These are phyloP conservation scores for Ceryle rudis DNA, from an alignment of 2,797 vertebrate species.

Conservation along the genomic window DNA sequence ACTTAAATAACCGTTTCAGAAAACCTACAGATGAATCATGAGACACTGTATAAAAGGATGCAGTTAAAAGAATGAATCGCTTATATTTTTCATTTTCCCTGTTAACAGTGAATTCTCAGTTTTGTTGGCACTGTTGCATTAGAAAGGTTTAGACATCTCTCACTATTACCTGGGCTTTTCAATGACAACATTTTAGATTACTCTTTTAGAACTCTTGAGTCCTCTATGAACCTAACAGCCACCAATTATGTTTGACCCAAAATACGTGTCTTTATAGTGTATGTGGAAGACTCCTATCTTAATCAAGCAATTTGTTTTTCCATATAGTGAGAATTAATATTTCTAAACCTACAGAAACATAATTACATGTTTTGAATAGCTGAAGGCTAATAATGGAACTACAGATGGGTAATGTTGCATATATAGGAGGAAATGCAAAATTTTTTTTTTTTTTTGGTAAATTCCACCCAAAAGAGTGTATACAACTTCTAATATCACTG, in stretches of 20 bases:
- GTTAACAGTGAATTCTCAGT: not conserved
- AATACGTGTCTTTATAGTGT: not conserved
- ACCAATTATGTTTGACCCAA: not conserved
- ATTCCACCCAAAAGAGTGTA: not conserved
- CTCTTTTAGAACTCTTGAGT: not conserved
- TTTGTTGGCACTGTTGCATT: not conserved
- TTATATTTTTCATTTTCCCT: not conserved
- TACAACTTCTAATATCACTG: not conserved
- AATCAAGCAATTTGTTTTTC: not conserved
- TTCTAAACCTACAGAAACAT: not conserved
- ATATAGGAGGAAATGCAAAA: not conserved
- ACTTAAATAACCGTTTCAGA: not conserved
- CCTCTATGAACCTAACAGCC: not conserved
- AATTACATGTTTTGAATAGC: not conserved
- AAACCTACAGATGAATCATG: not conserved
- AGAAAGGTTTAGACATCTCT: not conserved
- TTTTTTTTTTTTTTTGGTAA: not conserved
- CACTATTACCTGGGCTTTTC: not conserved
- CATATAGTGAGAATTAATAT: not conserved
- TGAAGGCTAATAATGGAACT: not conserved
- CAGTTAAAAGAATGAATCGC: not conserved
- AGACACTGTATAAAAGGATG: not conserved
- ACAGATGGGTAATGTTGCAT: not conserved
- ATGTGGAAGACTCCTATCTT: not conserved
- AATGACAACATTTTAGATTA: not conserved